These are phyloP conservation scores for Salvelinus namaycush DNA, from an alignment of 2,113 vertebrate species.

Conservation along the genomic window DNA sequence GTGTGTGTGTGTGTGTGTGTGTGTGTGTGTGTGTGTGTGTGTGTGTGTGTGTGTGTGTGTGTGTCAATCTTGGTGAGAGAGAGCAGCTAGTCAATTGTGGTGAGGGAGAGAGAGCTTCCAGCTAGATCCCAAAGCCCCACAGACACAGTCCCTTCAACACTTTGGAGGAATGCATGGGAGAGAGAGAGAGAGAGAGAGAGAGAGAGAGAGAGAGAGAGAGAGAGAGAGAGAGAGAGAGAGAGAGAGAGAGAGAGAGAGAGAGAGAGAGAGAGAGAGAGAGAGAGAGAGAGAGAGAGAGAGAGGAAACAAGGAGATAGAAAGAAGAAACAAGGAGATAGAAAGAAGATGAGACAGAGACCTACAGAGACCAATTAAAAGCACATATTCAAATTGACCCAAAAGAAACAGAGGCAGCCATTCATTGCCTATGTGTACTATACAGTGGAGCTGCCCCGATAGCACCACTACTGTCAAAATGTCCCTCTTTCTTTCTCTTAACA, in stretches of 20 bases:
- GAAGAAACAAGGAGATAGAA: neutral
- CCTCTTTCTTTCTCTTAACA: slow-evolving; percentile 30
- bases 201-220: slow-evolving; percentile 27
- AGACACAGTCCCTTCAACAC: slow-evolving; percentile 50
- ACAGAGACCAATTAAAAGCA: slow-evolving; percentile 73
- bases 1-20: too few relatives aligned
- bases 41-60: too few relatives aligned
- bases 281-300: slow-evolving; percentile 9
- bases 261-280: neutral
- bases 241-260: neutral
- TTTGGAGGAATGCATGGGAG: slow-evolving; percentile 43
- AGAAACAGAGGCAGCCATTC: slow-evolving; percentile 34
- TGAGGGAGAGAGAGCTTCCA: slow-evolving; percentile 30
- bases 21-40: too few relatives aligned
- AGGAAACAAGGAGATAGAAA: slow-evolving; percentile 29
- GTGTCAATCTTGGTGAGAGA: slow-evolving; percentile 5
- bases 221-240: slow-evolving; percentile 16
- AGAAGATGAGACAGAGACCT: slow-evolving; percentile 29
- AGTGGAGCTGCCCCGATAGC: slow-evolving; percentile 13
- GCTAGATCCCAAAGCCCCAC: slow-evolving; percentile 38
- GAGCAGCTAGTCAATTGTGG: slow-evolving; percentile 33
- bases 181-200: slow-evolving; percentile 3
- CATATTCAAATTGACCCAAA: slow-evolving; percentile 64
- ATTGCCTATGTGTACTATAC: slow-evolving; percentile 22
- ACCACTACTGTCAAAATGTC: slow-evolving; percentile 17